These are phyloP conservation scores for Busseola fusca DNA, from an alignment of 2,888 invertebrate species.

Conservation along the genomic window DNA sequence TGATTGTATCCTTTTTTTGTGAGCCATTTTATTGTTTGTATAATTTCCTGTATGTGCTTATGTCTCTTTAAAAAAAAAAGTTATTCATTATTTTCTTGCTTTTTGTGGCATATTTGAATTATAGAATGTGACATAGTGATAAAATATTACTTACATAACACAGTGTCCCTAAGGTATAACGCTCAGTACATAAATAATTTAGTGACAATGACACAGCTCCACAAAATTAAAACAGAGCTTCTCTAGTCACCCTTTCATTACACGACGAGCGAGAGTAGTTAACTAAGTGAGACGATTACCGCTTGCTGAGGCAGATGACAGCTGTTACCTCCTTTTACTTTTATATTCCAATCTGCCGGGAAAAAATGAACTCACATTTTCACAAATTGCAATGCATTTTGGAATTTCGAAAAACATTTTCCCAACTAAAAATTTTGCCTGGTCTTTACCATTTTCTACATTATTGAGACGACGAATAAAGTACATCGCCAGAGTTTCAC, in stretches of 20 bases:
- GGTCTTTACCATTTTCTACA: constrained; percentile 12
- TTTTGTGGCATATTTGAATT: background rate
- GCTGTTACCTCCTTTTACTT: constrained; percentile 48
- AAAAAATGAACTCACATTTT: constrained; percentile 39
- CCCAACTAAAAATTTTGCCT: constrained; percentile 15
- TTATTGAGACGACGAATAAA: constrained; percentile 26
- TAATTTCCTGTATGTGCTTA: background rate
- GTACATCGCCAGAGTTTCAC: constrained; percentile 14
- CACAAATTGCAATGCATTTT: constrained; percentile 43
- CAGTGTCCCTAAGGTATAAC: constrained; percentile 15
- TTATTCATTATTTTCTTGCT: background rate
- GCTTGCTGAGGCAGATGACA: constrained; percentile 51
- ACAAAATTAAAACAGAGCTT: constrained; percentile 44
- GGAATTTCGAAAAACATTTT: constrained; percentile 28
- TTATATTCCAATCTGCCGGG: constrained; percentile 45
- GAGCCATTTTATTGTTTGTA: too few relatives aligned
- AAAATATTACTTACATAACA: constrained; percentile 16
- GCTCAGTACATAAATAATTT: constrained; percentile 45
- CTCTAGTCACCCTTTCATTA: constrained; percentile 53
- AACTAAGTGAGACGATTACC: constrained; percentile 58
- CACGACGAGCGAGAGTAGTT: constrained; percentile 49
- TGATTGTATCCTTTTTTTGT: background rate
- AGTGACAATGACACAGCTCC: constrained; percentile 52
- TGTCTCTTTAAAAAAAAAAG: background rate
- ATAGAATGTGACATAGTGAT: background rate